A percentile compares a stretch with the other conserved stretches of the same genome.
Evolutionary conservation across 2,113 vertebrate genomes (phyloP).

Genomic region (Otus sunia): DNA sequence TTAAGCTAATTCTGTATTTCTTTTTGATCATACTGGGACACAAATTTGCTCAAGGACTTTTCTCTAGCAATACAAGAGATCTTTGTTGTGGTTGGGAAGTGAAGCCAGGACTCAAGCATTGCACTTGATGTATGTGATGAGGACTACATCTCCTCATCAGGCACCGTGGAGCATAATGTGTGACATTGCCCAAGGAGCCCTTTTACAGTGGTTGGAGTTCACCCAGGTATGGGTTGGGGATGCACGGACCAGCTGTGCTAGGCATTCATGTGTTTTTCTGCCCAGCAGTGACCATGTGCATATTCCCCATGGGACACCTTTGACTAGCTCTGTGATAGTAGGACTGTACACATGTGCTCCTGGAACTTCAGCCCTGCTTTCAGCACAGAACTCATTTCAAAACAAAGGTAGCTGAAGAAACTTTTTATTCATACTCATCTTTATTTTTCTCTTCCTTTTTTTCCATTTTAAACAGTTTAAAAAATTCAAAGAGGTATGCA

Average conservation of each 20-base stretch:
- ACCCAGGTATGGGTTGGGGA: neutral
- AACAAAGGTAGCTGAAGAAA: neutral
- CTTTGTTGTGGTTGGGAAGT: neutral
- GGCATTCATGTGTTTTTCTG: neutral
- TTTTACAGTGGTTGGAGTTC: neutral
- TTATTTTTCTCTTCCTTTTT: neutral
- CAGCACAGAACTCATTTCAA: neutral
- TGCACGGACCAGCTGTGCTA: neutral
- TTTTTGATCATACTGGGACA: neutral
- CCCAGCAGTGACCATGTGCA: neutral
- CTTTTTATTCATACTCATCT: neutral
- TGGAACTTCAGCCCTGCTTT: fast-evolving
- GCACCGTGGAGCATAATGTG: neutral
- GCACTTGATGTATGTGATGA: no score
- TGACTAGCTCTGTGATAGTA: neutral
- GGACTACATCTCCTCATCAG: neutral
- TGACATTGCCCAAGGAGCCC: neutral
- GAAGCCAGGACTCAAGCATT: neutral
- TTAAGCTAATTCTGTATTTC: neutral
- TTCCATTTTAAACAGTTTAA: conserved; percentile 68
- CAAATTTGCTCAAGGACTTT: neutral
- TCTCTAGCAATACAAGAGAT: neutral
- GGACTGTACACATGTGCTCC: neutral
- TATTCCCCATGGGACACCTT: neutral
- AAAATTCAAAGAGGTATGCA: neutral